These are phyloP conservation scores for Clarias macrocephalus DNA, from an alignment of 2,113 vertebrate species.

Conservation along the genomic window DNA sequence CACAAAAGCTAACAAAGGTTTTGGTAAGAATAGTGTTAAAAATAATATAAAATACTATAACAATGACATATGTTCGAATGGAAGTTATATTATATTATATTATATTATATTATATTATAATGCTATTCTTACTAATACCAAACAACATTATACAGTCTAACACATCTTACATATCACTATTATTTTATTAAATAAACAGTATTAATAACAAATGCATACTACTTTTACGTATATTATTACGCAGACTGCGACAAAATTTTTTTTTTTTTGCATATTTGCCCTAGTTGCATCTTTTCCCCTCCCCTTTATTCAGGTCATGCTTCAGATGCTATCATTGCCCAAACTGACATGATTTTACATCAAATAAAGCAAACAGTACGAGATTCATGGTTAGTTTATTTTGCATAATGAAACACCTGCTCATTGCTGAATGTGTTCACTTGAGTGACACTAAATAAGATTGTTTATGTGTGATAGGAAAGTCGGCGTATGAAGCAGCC, in stretches of 20 bases:
- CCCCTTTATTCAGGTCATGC: background rate
- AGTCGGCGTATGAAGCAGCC: slow-evolving; percentile 54
- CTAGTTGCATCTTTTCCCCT: background rate
- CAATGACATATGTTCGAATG: background rate
- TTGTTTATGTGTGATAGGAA: slow-evolving; percentile 57
- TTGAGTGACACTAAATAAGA: slow-evolving; percentile 12
- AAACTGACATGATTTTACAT: background rate
- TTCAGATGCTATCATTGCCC: background rate
- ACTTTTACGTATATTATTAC: too few species aligned
- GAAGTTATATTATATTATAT: too few species aligned
- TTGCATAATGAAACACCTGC: background rate
- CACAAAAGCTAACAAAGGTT: too few species aligned
- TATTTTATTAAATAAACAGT: background rate
- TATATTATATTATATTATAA: background rate
- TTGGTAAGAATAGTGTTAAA: background rate
- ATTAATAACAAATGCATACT: background rate
- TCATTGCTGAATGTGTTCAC: slow-evolving; percentile 4
- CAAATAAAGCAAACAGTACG: slow-evolving; percentile 6
- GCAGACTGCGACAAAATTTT: background rate
- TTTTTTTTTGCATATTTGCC: background rate
- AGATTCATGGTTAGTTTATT: slow-evolving; percentile 19
- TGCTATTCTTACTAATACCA: background rate
- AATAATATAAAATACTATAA: background rate
- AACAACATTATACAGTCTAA: background rate
- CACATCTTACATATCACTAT: too few species aligned